phyloP scores from a whole-genome alignment of 1,140 invertebrate species.

The Homalodisca vitripennis region DNA sequence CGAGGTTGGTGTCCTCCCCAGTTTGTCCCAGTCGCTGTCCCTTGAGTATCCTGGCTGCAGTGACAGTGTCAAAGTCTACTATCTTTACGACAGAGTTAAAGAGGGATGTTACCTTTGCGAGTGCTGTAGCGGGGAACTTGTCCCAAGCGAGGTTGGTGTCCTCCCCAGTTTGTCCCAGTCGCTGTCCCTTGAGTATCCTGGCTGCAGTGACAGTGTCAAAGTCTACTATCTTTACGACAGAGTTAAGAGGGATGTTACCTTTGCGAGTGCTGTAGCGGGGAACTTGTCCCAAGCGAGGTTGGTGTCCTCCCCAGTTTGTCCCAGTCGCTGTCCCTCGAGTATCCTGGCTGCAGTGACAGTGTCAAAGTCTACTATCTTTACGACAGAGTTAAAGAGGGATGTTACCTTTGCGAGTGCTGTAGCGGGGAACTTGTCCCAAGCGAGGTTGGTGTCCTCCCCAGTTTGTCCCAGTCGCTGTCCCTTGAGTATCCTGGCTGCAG shows the following conservation, averaged over 20 bases:
- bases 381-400: too few species aligned
- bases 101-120: constrained; percentile 73
- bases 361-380: constrained; percentile 73
- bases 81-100: too few species aligned
- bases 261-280: constrained; percentile 66
- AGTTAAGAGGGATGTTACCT: too few species aligned
- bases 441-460: constrained; percentile 65
- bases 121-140: constrained; percentile 66
- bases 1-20: constrained; percentile 65
- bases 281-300: constrained; percentile 71
- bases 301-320: constrained; percentile 61
- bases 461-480: constrained; percentile 51
- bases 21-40: constrained; percentile 51
- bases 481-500: constrained; percentile 68
- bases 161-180: constrained; percentile 56
- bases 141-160: constrained; percentile 68
- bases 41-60: constrained; percentile 68
- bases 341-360: constrained; percentile 75
- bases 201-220: constrained; percentile 74
- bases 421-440: constrained; percentile 72
- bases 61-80: constrained; percentile 74
- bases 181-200: constrained; percentile 62
- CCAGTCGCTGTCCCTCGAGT: constrained; percentile 53
- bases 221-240: too few species aligned
- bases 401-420: constrained; percentile 69